These are phyloP conservation scores for Phenacoccus solenopsis DNA, from an alignment of 1,140 invertebrate genomes.

Conservation along the genomic window DNA sequence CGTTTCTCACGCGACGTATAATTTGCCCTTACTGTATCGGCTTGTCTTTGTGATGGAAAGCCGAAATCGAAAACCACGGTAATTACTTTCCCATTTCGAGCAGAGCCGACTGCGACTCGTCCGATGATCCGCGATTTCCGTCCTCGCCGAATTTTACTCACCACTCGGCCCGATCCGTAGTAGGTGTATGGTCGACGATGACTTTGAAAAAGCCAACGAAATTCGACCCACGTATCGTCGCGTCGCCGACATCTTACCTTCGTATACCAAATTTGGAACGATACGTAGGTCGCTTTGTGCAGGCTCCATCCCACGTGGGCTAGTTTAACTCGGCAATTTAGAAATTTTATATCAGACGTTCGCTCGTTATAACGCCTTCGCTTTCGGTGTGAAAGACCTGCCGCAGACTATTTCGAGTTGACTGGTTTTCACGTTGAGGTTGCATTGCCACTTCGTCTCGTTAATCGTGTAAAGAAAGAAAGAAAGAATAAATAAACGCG, in stretches of 20 bases:
- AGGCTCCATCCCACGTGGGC: background rate
- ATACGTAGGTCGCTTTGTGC: background rate
- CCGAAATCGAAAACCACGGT: too few relatives aligned
- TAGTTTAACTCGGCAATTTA: background rate
- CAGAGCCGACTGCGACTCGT: too few relatives aligned
- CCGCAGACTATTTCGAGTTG: background rate
- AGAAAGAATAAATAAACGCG: too few relatives aligned
- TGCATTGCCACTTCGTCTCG: too few relatives aligned
- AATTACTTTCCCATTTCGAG: too few relatives aligned
- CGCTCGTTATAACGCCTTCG: background rate
- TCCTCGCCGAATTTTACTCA: too few relatives aligned
- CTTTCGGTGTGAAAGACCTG: background rate
- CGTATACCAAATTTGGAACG: background rate
- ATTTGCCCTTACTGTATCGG: too few relatives aligned
- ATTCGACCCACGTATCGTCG: background rate
- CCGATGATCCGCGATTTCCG: too few relatives aligned
- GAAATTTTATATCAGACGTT: too few relatives aligned
- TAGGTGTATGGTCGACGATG: background rate
- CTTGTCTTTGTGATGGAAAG: too few relatives aligned
- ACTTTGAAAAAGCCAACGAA: background rate
- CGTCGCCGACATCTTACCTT: background rate
- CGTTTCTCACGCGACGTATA: too few relatives aligned
- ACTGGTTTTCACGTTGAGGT: background rate
- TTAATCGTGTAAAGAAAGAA: background rate
- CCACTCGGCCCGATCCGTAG: too few relatives aligned